Conservation (phyloP, 2,888 invertebrate genomes). For the Netelia melanura region DNA sequence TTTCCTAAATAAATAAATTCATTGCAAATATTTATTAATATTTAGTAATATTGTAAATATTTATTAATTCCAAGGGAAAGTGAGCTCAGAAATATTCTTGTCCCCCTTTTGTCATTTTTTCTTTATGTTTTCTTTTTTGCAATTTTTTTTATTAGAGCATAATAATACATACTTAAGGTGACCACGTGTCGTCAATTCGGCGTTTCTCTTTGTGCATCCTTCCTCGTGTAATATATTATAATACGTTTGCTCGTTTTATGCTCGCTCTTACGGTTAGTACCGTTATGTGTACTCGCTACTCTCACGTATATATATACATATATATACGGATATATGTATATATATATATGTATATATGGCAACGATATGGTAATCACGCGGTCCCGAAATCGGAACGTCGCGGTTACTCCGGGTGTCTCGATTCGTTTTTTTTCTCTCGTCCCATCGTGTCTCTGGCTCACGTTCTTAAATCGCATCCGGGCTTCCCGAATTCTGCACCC, state of each 20-base stretch:
- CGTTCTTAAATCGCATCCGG: conserved; percentile 31
- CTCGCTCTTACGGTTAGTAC: conserved; percentile 56
- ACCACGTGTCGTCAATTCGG: conserved; percentile 48
- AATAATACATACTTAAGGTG: conserved; percentile 32
- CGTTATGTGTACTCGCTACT: conserved; percentile 34
- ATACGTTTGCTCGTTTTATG: conserved; percentile 52
- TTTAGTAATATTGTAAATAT: no score
- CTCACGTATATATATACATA: background rate
- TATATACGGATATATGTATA: background rate
- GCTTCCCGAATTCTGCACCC: conserved; percentile 54
- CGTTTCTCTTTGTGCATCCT: conserved; percentile 45
- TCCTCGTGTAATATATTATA: conserved; percentile 56
- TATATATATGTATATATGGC: no score
- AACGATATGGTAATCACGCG: conserved; percentile 20
- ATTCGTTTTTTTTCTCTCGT: conserved; percentile 25
- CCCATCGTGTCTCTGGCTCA: background rate
- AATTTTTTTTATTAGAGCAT: background rate
- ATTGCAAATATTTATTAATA: no score
- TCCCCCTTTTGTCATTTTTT: conserved; percentile 7
- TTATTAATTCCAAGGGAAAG: conserved; percentile 15
- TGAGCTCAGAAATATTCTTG: background rate
- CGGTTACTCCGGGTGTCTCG: conserved; percentile 14
- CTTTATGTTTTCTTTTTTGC: background rate
- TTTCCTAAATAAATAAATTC: no score
- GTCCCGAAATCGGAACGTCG: conserved; percentile 28